These are phyloP conservation scores for Drosophila malerkotliana DNA, from an alignment of 1,140 invertebrate genomes.

Conservation along the genomic window DNA sequence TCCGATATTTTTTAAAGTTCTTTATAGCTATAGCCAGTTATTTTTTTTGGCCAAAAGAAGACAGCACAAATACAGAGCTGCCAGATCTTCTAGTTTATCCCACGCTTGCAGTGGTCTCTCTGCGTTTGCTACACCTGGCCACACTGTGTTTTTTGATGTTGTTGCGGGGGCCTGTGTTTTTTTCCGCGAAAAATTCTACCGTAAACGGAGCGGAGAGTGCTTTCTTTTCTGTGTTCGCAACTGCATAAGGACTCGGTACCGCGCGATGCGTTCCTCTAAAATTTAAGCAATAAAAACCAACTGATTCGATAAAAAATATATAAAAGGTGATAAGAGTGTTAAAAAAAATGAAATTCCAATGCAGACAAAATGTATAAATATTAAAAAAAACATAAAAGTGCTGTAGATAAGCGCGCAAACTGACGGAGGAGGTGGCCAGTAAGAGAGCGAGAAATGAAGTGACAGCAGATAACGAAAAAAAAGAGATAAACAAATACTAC, in stretches of 20 bases:
- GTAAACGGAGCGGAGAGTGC: neutral
- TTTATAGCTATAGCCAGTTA: no score
- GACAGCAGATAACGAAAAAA: slow-evolving; percentile 55
- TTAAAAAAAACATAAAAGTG: slow-evolving; percentile 50
- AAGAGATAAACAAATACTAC: slow-evolving; percentile 68
- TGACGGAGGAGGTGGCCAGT: slow-evolving; percentile 27
- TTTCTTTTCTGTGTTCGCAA: slow-evolving; percentile 8
- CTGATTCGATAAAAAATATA: neutral
- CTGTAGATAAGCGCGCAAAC: slow-evolving; percentile 75
- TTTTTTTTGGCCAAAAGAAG: no score
- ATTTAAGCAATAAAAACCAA: neutral
- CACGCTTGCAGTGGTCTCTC: neutral
- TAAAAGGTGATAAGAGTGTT: slow-evolving; percentile 45
- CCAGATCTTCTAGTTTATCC: no score
- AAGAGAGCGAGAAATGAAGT: slow-evolving; percentile 36
- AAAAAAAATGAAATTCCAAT: slow-evolving; percentile 68
- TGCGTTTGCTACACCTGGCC: neutral
- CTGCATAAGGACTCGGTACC: neutral
- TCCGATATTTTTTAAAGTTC: no score
- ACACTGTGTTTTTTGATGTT: neutral
- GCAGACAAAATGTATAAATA: slow-evolving; percentile 44
- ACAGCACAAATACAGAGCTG: no score
- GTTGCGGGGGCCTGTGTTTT: neutral
- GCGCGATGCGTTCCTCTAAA: slow-evolving; percentile 10
- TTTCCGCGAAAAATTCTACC: neutral